phyloP scores from a whole-genome alignment of 2,888 invertebrate species.

The Gandaritis pyraliata region DNA sequence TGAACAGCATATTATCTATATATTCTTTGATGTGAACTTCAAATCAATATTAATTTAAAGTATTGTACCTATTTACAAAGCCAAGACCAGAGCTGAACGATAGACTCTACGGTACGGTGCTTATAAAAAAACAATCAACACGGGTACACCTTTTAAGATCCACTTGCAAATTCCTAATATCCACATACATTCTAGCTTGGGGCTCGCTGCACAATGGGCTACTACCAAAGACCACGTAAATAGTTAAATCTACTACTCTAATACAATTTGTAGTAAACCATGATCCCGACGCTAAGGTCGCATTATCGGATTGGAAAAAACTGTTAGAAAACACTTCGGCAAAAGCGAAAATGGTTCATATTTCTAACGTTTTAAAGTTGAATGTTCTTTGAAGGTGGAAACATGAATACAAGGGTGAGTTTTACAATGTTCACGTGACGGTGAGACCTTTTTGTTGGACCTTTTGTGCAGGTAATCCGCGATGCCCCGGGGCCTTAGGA shows the following conservation, averaged over 20 bases:
- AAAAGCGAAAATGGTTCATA: slow-evolving; percentile 60
- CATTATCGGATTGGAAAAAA: slow-evolving; percentile 84
- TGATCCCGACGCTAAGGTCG: slow-evolving; percentile 83
- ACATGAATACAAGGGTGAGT: slow-evolving; percentile 73
- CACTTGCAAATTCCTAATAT: slow-evolving; percentile 12
- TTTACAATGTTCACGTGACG: slow-evolving; percentile 84
- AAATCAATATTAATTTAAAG: too few species aligned
- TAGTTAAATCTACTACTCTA: slow-evolving; percentile 83
- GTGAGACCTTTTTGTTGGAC: slow-evolving; percentile 81
- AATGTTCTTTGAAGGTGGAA: slow-evolving; percentile 56
- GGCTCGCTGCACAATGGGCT: slow-evolving; percentile 30
- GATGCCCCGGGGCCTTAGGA: slow-evolving; percentile 75
- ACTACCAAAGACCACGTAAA: slow-evolving; percentile 61
- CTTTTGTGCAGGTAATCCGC: slow-evolving; percentile 79
- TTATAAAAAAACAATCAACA: slow-evolving; percentile 6
- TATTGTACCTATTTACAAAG: too few species aligned
- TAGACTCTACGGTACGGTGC: too few species aligned
- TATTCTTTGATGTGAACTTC: too few species aligned
- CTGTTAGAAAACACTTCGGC: slow-evolving; percentile 68
- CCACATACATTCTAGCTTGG: slow-evolving; percentile 14
- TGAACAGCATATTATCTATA: too few species aligned
- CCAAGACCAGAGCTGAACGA: too few species aligned
- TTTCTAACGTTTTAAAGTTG: slow-evolving; percentile 51
- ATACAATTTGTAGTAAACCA: slow-evolving; percentile 85
- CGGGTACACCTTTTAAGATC: background rate